Conservation (phyloP, 2,113 vertebrate species). For the Illadopsis cleaveri region DNA sequence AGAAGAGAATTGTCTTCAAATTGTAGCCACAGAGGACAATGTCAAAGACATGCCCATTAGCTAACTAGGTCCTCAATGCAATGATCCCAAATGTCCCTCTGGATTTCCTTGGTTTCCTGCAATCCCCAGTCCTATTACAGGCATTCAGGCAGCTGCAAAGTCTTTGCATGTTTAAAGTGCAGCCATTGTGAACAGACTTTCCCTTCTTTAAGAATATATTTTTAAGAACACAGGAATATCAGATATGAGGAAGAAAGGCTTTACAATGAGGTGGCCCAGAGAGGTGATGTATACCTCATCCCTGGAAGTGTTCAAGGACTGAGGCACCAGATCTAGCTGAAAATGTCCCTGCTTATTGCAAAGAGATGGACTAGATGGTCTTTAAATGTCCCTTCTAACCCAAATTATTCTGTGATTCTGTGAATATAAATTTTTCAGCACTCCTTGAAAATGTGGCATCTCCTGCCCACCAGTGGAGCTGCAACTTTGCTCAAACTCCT, state of each 20-base stretch:
- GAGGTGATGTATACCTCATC: not conserved
- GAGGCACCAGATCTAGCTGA: not conserved
- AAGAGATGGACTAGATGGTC: too few species aligned
- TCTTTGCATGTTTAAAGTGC: not conserved
- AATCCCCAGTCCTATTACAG: not conserved
- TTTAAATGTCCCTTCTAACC: not conserved
- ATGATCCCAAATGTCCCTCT: not conserved
- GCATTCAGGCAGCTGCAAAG: not conserved
- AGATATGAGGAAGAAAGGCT: not conserved
- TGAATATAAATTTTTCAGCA: not conserved
- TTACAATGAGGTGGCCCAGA: not conserved
- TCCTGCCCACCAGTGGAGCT: not conserved
- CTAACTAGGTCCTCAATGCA: not conserved
- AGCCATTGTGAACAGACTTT: not conserved
- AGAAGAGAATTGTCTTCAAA: conserved; percentile 26
- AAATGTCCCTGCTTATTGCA: not conserved
- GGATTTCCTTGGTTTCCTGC: not conserved
- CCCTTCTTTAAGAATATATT: not conserved
- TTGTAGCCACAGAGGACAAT: conserved; percentile 16
- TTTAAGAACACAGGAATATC: not conserved
- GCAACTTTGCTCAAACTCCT: not conserved
- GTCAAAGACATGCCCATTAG: not conserved
- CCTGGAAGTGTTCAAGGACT: not conserved
- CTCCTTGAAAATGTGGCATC: not conserved
- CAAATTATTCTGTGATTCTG: not conserved